Evolutionary conservation across 1,140 invertebrate species (phyloP).

Genomic region (Aphaenogaster rudis): DNA sequence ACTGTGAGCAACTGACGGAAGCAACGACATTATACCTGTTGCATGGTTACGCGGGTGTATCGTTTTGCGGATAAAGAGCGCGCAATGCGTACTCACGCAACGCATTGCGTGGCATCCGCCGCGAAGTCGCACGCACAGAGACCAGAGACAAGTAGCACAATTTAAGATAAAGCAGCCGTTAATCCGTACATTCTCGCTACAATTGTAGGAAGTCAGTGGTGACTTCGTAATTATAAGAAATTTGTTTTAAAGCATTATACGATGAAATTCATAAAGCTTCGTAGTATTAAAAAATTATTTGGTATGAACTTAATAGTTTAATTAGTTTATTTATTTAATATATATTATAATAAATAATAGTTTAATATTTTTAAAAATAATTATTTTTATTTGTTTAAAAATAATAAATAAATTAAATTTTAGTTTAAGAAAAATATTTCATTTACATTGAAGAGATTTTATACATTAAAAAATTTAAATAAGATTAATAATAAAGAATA

Average conservation of each 20-base stretch:
- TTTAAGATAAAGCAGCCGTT: constrained; percentile 12
- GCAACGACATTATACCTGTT: constrained; percentile 13
- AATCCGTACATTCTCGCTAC: neutral
- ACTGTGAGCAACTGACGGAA: constrained; percentile 15
- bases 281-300: neutral
- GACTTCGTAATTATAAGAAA: neutral
- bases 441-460: too few relatives aligned
- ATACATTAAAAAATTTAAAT: too few relatives aligned
- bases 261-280: neutral
- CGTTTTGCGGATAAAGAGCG: constrained; percentile 11
- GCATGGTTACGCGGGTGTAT: constrained; percentile 15
- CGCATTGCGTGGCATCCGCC: neutral
- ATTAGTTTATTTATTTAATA: too few relatives aligned
- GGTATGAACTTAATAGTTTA: too few relatives aligned
- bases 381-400: too few relatives aligned
- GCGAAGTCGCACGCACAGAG: neutral
- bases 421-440: too few relatives aligned
- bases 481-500: too few relatives aligned
- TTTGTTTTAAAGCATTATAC: neutral
- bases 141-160: neutral
- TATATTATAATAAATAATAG: too few relatives aligned
- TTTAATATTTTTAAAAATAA: too few relatives aligned
- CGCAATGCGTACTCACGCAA: neutral
- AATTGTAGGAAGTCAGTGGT: neutral
- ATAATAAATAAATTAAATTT: too few relatives aligned